Percentiles rank a stretch among this genome's conserved stretches.
Conservation (phyloP, 1,140 invertebrate species). For the Pomphorhynchus laevis region DNA sequence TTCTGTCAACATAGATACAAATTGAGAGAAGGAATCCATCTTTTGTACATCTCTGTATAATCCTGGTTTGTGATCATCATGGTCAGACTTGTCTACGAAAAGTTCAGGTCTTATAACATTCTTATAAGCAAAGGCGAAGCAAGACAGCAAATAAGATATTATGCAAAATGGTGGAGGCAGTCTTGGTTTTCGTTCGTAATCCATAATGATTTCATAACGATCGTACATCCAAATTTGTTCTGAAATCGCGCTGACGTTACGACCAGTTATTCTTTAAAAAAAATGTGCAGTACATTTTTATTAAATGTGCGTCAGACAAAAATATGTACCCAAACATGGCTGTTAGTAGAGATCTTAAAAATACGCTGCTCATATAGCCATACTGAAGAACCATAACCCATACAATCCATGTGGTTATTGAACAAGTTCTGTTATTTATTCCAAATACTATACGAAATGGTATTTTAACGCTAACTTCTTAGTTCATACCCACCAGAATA, state of each 20-base stretch:
- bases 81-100: too few species aligned
- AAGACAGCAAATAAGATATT: constrained; percentile 3
- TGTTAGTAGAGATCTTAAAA: constrained; percentile 20
- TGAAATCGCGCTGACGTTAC: constrained; percentile 16
- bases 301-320: not conserved
- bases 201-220: constrained; percentile 20
- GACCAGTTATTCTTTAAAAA: constrained; percentile 16
- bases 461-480: too few species aligned
- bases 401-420: constrained; percentile 11
- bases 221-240: constrained; percentile 20
- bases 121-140: too few species aligned
- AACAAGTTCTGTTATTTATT: not conserved
- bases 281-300: constrained; percentile 10
- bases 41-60: too few species aligned
- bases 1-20: too few species aligned
- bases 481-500: too few species aligned
- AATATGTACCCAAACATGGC: constrained; percentile 18
- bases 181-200: constrained; percentile 19
- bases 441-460: not conserved
- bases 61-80: too few species aligned
- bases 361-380: constrained; percentile 19
- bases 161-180: constrained; percentile 8
- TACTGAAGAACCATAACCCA: constrained; percentile 21
- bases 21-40: too few species aligned
- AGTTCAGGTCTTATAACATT: too few species aligned